Evolutionary conservation across 2,113 vertebrate genomes (phyloP).

Genomic region (Tupaia tana): DNA sequence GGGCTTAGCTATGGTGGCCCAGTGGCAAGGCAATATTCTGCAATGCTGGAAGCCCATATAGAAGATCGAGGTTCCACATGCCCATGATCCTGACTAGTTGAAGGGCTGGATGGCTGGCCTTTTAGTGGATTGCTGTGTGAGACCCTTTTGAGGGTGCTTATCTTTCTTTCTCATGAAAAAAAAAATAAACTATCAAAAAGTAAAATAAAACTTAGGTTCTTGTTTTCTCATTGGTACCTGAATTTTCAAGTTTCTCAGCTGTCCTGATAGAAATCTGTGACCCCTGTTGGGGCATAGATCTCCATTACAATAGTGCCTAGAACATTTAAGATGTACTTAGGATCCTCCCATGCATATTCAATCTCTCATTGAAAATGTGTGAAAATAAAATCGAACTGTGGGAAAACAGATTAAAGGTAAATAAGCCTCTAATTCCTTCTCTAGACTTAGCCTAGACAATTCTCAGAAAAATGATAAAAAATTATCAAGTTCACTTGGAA

Average conservation of each 20-base stretch:
- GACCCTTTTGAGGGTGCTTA: no score
- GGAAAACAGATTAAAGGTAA: slow-evolving; percentile 19
- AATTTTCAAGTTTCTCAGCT: slow-evolving; percentile 91
- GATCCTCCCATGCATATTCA: slow-evolving; percentile 91
- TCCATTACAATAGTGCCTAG: slow-evolving; percentile 92
- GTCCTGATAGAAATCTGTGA: slow-evolving; percentile 89
- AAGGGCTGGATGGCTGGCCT: no score
- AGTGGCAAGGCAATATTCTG: no score
- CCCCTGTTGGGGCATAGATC: slow-evolving; percentile 91
- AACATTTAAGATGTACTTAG: slow-evolving; percentile 88
- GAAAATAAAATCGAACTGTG: slow-evolving; percentile 90
- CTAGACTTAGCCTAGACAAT: neutral
- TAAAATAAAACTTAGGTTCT: neutral
- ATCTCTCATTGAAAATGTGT: slow-evolving; percentile 90
- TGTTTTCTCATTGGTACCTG: slow-evolving; percentile 85
- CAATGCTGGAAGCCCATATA: no score
- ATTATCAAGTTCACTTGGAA: neutral
- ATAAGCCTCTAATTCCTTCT: neutral
- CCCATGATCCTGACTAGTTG: no score
- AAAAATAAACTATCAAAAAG: no score
- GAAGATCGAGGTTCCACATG: no score
- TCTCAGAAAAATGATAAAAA: neutral
- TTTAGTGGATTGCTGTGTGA: no score
- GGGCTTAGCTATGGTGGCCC: no score
- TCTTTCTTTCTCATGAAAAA: no score